These are phyloP conservation scores for Phyllotis vaccarum DNA, from an alignment of 2,797 vertebrate genomes.

Conservation along the genomic window DNA sequence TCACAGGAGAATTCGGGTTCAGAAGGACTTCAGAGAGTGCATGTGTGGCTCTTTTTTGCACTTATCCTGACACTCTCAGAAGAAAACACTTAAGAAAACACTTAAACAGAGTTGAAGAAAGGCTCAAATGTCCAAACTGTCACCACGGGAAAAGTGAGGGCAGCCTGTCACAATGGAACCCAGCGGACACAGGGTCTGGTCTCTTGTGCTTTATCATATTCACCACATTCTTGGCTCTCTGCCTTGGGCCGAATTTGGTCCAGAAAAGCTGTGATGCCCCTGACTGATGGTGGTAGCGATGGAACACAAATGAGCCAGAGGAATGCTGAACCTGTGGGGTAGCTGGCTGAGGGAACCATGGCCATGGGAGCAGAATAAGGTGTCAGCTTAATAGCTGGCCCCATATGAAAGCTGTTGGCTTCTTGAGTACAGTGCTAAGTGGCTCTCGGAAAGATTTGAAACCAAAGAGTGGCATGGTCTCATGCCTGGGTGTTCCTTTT, in stretches of 20 bases:
- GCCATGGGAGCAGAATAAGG: not conserved
- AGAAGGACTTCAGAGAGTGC: not conserved
- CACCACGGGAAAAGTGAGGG: not conserved
- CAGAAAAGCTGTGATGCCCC: not conserved
- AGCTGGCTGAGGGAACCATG: not conserved
- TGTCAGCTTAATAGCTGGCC: not conserved
- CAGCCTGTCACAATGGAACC: too few species aligned
- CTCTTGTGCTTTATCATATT: not conserved
- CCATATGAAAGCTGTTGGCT: not conserved
- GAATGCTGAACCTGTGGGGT: not conserved
- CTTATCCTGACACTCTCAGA: not conserved
- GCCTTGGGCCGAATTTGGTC: not conserved
- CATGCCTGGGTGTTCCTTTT: fast-evolving
- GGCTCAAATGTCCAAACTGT: not conserved
- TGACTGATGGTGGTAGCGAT: not conserved
- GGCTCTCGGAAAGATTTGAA: not conserved
- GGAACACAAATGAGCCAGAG: not conserved
- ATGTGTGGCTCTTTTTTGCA: not conserved
- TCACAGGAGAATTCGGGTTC: not conserved
- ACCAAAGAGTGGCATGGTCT: fast-evolving
- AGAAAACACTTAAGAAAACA: not conserved
- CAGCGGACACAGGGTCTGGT: not conserved
- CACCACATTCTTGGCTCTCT: not conserved
- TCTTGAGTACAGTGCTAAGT: not conserved
- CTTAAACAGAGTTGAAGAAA: not conserved